phyloP scores from a whole-genome alignment of 2,888 invertebrate genomes.

The Hemaris fuciformis region DNA sequence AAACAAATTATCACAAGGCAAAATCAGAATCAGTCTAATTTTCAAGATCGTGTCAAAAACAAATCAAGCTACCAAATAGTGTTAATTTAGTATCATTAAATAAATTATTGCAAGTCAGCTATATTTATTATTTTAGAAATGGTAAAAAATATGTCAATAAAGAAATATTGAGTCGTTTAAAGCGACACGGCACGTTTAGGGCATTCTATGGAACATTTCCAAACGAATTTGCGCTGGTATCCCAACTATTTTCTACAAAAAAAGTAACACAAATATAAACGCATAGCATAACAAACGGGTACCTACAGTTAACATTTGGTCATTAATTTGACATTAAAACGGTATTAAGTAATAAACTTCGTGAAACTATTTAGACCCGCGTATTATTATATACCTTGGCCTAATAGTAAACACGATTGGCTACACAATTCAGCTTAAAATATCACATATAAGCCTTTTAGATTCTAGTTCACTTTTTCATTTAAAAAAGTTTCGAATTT shows the following conservation, averaged over 20 bases:
- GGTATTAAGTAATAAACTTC: neutral
- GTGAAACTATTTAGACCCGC: neutral
- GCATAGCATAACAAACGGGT: too few relatives aligned
- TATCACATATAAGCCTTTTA: neutral
- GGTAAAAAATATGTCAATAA: neutral
- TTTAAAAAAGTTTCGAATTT: neutral
- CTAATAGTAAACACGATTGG: neutral
- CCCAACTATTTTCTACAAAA: too few relatives aligned
- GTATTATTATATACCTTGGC: neutral
- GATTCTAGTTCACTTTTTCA: neutral
- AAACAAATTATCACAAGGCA: neutral
- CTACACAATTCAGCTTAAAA: neutral
- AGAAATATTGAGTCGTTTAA: too few relatives aligned
- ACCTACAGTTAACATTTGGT: too few relatives aligned
- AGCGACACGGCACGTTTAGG: too few relatives aligned
- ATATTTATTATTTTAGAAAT: neutral
- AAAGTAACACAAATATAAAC: too few relatives aligned
- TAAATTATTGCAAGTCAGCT: neutral
- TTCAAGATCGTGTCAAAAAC: neutral
- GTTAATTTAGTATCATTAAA: neutral
- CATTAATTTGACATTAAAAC: too few relatives aligned
- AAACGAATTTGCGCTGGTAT: too few relatives aligned
- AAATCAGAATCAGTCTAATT: neutral
- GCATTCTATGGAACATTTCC: too few relatives aligned
- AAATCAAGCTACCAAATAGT: neutral